Conservation (phyloP, 1,140 invertebrate genomes). For the Drosophila pseudoananassae region DNA sequence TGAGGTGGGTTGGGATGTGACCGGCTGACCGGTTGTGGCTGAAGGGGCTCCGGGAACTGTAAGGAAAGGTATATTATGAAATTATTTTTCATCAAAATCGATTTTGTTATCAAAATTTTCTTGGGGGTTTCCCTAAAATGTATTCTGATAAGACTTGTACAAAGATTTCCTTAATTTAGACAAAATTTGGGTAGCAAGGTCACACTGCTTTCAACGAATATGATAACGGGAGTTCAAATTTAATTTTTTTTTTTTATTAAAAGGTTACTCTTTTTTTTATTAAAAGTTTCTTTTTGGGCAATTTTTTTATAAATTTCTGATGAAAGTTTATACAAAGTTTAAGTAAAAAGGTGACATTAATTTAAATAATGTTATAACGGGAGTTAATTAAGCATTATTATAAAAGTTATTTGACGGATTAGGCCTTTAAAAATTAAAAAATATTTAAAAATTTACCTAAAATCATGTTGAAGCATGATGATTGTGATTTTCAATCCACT, state of each 20-base stretch:
- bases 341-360: neutral
- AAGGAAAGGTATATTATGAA: neutral
- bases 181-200: neutral
- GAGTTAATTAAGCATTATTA: neutral
- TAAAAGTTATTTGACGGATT: neutral
- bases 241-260: too few species aligned
- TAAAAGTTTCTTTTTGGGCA: too few species aligned
- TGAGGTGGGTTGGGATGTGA: slow-evolving; percentile 15
- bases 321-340: neutral
- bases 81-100: neutral
- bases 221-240: neutral
- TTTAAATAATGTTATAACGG: neutral
- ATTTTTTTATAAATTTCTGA: too few species aligned
- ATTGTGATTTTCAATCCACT: neutral
- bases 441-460: slow-evolving; percentile 2
- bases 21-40: slow-evolving; percentile 8
- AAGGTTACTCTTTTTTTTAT: too few species aligned
- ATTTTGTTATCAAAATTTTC: neutral
- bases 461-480: neutral
- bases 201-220: neutral
- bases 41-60: slow-evolving; percentile 24
- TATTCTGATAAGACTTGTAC: neutral
- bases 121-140: neutral
- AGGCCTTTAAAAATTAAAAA: neutral
- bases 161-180: neutral